Evolutionary conservation across 2,797 vertebrate species (phyloP).

Genomic region (Bradypodion ventrale): DNA sequence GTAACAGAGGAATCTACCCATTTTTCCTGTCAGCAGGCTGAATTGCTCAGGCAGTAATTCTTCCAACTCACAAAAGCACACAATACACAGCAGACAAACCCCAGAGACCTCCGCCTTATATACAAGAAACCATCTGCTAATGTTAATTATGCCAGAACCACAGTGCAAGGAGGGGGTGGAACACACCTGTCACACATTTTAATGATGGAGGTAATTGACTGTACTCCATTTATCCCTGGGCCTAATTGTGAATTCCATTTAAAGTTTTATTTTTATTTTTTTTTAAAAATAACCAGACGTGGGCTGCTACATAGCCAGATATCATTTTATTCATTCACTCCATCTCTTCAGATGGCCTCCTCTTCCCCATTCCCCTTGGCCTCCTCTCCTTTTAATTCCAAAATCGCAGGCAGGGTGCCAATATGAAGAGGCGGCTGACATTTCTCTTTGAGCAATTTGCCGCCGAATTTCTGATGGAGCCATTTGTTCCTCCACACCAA

Average conservation of each 20-base stretch:
- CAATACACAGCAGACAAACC: not conserved
- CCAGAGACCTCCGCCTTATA: conserved; percentile 6
- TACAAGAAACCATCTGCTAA: not conserved
- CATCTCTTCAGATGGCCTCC: conserved; percentile 49
- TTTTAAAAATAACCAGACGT: not conserved
- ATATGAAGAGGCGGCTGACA: conserved; percentile 59
- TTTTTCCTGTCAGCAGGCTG: not conserved
- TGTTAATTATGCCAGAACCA: not conserved
- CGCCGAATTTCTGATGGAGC: conserved; percentile 58
- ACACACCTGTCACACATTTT: conserved; percentile 5
- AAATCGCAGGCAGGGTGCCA: conserved; percentile 49
- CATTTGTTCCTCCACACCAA: conserved; percentile 50
- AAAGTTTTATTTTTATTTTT: conserved; percentile 53
- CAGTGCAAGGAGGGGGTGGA: rapidly evolving
- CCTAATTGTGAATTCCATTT: conserved; percentile 42
- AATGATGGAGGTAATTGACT: conserved; percentile 31
- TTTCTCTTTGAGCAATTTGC: conserved; percentile 68
- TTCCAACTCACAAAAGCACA: not conserved
- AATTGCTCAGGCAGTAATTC: rapidly evolving
- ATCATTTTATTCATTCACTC: conserved; percentile 42
- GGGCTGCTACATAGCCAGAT: conserved; percentile 14
- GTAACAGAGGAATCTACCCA: not conserved
- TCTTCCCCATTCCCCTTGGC: not conserved
- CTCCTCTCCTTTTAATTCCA: conserved; percentile 18
- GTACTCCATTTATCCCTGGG: conserved; percentile 25